These are phyloP conservation scores for Eidolon helvum DNA, from an alignment of 2,113 vertebrate species.

Conservation along the genomic window DNA sequence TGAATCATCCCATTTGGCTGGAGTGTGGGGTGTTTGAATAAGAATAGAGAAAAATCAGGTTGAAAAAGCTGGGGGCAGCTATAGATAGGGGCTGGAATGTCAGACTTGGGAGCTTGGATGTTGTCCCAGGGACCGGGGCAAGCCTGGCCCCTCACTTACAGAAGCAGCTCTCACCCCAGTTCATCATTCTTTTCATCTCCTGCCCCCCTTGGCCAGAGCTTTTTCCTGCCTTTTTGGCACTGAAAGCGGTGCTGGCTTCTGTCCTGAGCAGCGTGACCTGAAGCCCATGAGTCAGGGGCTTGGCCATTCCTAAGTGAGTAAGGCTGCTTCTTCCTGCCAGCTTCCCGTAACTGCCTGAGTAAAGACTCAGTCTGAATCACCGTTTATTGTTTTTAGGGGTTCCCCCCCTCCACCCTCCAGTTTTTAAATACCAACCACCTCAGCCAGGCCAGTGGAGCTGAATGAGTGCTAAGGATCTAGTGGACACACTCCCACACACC, in stretches of 20 bases:
- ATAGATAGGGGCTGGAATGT: not conserved
- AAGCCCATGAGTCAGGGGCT: slow-evolving; percentile 72
- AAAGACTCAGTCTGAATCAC: slow-evolving; percentile 71
- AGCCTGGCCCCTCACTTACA: not conserved
- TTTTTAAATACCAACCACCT: slow-evolving; percentile 40
- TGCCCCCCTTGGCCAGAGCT: not conserved
- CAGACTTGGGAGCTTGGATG: not conserved
- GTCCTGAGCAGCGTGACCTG: slow-evolving; percentile 64
- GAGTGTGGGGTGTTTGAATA: not conserved
- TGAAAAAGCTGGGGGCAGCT: not conserved
- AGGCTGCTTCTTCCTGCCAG: slow-evolving; percentile 36
- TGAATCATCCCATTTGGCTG: not conserved
- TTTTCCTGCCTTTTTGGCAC: slow-evolving; percentile 46
- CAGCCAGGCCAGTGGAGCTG: not conserved
- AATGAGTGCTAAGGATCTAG: not conserved
- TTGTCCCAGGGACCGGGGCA: not conserved
- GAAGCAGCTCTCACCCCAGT: not conserved
- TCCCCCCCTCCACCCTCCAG: not conserved
- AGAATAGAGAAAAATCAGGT: not conserved
- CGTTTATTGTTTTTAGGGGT: slow-evolving; percentile 55
- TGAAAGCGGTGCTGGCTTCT: slow-evolving; percentile 53
- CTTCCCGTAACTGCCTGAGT: slow-evolving; percentile 67
- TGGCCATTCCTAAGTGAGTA: slow-evolving; percentile 65
- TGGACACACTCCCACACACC: not conserved
- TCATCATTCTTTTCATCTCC: not conserved